A percentile compares a stretch with the other conserved stretches of the same genome.
Evolutionary conservation across 2,888 invertebrate genomes (phyloP).

Genomic region (Leptothorax acervorum): DNA sequence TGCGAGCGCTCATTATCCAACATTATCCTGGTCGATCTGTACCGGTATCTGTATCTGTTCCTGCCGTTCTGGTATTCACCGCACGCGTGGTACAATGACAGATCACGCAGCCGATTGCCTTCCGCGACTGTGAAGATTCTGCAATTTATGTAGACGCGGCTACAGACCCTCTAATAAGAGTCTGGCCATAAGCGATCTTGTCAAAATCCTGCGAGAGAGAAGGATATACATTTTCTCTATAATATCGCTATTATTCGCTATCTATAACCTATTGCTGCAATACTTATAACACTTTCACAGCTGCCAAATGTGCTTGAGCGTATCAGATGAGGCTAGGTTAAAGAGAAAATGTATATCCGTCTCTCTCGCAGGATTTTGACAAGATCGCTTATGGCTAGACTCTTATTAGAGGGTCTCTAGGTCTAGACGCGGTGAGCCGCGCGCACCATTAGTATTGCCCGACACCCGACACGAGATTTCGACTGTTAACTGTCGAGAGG

Average conservation of each 20-base stretch:
- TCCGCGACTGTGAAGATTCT: conserved; percentile 61
- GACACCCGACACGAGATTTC: conserved; percentile 55
- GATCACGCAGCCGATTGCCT: conserved; percentile 68
- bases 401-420: too few relatives aligned
- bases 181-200: too few relatives aligned
- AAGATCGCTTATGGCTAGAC: too few relatives aligned
- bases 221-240: too few relatives aligned
- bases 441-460: conserved; percentile 1
- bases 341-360: too few relatives aligned
- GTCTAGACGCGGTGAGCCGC: background rate
- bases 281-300: too few relatives aligned
- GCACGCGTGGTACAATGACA: conserved; percentile 70
- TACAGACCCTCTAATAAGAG: background rate
- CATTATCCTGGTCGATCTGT: conserved; percentile 60
- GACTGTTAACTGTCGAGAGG: conserved; percentile 23
- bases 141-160: conserved; percentile 71
- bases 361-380: too few relatives aligned
- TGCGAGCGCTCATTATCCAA: conserved; percentile 71
- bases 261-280: too few relatives aligned
- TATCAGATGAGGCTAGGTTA: too few relatives aligned
- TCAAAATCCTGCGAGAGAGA: too few relatives aligned
- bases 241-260: too few relatives aligned
- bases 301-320: too few relatives aligned
- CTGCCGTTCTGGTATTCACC: conserved; percentile 55
- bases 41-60: conserved; percentile 34